phyloP scores from a whole-genome alignment of 1,140 invertebrate genomes.

The Oryctes rhinoceros region DNA sequence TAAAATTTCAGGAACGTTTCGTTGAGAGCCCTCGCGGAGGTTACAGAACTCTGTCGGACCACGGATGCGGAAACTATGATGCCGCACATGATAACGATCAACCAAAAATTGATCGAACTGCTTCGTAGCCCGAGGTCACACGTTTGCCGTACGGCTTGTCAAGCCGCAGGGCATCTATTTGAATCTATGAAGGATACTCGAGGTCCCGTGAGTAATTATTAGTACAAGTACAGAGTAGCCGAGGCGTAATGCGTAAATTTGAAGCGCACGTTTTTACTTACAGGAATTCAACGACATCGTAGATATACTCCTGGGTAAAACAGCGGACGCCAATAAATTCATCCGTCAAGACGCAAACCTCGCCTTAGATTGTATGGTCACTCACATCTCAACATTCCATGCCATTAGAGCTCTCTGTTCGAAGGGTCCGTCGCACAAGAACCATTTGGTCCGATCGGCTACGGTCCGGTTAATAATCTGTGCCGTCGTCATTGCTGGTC shows the following conservation, averaged over 20 bases:
- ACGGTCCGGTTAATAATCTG: conserved; percentile 56
- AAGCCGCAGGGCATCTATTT: conserved; percentile 59
- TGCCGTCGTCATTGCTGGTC: conserved; percentile 55
- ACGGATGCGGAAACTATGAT: conserved; percentile 48
- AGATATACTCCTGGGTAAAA: conserved; percentile 67
- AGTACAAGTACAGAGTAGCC: no score
- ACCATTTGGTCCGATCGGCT: conserved; percentile 55
- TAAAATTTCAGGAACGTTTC: conserved; percentile 50
- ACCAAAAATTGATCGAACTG: conserved; percentile 57
- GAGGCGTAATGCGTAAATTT: no score
- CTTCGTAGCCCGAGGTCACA: conserved; percentile 57
- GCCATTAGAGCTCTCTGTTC: conserved; percentile 56
- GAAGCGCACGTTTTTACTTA: conserved; percentile 4
- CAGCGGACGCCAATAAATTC: conserved; percentile 72
- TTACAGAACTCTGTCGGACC: conserved; percentile 54
- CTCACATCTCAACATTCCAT: conserved; percentile 62
- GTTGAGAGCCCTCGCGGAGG: conserved; percentile 55
- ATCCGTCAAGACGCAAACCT: conserved; percentile 72
- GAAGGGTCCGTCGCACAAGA: conserved; percentile 60
- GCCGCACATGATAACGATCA: conserved; percentile 57
- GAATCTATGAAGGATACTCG: conserved; percentile 58
- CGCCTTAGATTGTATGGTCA: conserved; percentile 68
- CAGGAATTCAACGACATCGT: conserved; percentile 72
- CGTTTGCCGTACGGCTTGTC: conserved; percentile 59
- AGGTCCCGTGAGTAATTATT: conserved; percentile 53